Evolutionary conservation across 2,113 vertebrate species (phyloP).

Genomic region (Trochalopteron elliotii): DNA sequence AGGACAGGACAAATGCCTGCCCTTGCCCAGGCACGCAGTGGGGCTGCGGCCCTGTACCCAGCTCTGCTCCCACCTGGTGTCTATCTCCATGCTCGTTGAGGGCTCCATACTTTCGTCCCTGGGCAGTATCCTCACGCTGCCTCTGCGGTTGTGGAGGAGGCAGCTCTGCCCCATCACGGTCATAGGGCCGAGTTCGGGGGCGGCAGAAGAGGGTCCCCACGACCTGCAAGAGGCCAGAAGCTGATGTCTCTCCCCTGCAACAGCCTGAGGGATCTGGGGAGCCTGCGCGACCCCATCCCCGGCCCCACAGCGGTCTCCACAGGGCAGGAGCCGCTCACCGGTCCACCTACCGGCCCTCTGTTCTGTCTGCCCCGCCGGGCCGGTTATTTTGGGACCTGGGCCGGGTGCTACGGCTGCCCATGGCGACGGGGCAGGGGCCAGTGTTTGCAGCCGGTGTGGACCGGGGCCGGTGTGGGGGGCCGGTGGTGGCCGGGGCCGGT

Average conservation of each 20-base stretch:
- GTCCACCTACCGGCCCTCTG: too few relatives aligned
- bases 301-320: neutral
- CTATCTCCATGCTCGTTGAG: neutral
- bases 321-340: neutral
- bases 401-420: neutral
- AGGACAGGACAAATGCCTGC: neutral
- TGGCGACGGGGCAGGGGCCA: neutral
- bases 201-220: accelerated
- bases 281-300: neutral
- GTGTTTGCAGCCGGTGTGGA: neutral
- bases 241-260: neutral
- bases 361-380: neutral
- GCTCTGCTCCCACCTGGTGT: conserved; percentile 11
- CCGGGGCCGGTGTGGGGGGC: neutral
- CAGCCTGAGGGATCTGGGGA: neutral
- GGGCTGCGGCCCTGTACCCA: too few relatives aligned
- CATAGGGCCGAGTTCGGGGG: neutral
- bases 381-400: too few relatives aligned
- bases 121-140: neutral
- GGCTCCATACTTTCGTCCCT: neutral
- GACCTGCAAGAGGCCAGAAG: neutral
- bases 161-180: neutral
- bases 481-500: neutral
- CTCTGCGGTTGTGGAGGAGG: neutral
- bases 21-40: neutral